Percentiles rank a stretch among this genome's conserved stretches.
Conservation (phyloP, 1,140 invertebrate genomes). For the Diprion similis region DNA sequence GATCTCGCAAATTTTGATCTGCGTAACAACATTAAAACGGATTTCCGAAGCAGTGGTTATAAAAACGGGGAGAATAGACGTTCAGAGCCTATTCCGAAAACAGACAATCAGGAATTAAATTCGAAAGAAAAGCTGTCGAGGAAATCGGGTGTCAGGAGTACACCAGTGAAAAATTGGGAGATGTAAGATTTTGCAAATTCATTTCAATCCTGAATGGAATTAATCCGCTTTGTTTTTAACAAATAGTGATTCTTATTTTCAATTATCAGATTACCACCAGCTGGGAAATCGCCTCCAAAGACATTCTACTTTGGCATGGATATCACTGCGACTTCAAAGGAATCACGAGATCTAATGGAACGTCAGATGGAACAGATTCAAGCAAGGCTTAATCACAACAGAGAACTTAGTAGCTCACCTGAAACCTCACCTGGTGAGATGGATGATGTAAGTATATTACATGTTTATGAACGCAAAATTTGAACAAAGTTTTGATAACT, state of each 20-base stretch:
- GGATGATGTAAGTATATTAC: background rate
- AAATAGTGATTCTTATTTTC: background rate
- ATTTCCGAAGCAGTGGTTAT: constrained; percentile 15
- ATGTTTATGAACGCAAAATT: too few species aligned
- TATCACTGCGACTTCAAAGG: constrained; percentile 52
- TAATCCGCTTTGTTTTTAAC: background rate
- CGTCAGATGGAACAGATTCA: constrained; percentile 37
- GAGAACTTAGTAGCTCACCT: constrained; percentile 24
- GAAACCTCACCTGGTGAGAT: background rate
- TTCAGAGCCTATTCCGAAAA: constrained; percentile 21
- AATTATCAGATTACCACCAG: constrained; percentile 26
- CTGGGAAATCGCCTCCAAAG: constrained; percentile 63
- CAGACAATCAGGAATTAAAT: constrained; percentile 33
- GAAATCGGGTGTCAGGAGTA: constrained; percentile 28
- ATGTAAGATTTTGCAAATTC: constrained; percentile 26
- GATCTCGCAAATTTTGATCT: constrained; percentile 37
- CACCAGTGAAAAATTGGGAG: constrained; percentile 40
- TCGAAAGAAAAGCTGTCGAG: constrained; percentile 32
- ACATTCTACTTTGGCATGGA: constrained; percentile 84
- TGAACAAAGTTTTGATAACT: too few species aligned
- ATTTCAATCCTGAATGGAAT: constrained; percentile 15
- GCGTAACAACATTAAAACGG: constrained; percentile 12
- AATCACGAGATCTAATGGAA: constrained; percentile 57
- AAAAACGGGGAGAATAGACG: constrained; percentile 24
- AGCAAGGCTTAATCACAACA: constrained; percentile 24